Percentiles rank a stretch among this genome's conserved stretches.
Evolutionary conservation across 64 coral and sea anemone species (phyloP).

Genomic region (Anthopleura sola): DNA sequence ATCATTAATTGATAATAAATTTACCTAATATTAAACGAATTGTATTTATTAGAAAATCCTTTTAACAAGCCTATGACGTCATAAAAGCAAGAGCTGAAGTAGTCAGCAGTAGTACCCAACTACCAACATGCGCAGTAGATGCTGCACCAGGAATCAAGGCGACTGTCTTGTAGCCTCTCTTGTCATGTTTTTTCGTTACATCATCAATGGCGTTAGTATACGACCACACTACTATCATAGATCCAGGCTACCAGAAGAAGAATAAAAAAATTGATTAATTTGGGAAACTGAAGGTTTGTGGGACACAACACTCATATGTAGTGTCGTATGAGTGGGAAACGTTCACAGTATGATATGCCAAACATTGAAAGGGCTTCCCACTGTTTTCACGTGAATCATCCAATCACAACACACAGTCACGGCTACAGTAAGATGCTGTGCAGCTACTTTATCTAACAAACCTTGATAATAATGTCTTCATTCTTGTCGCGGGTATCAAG

Average conservation of each 20-base stretch:
- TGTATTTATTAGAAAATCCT: not conserved
- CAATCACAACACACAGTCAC: no score
- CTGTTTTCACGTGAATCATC: no score
- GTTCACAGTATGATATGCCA: no score
- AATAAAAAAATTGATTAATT: not conserved
- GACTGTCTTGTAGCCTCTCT: not conserved
- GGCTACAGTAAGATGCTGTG: no score
- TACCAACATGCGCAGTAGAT: not conserved
- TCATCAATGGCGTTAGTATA: not conserved
- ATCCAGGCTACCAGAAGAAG: not conserved
- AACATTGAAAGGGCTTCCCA: no score
- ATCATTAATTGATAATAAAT: no score
- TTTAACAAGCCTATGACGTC: not conserved
- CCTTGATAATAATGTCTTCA: not conserved
- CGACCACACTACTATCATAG: not conserved
- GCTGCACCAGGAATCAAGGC: not conserved
- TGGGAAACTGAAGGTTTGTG: no score
- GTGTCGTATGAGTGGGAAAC: no score
- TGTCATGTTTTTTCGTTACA: not conserved
- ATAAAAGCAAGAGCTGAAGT: not conserved
- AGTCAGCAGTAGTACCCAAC: not conserved
- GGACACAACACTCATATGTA: no score
- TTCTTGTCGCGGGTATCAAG: not conserved
- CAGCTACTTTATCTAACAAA: not conserved
- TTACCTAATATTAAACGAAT: not conserved